Base-by-base conservation (phyloP, 2,888 invertebrate species). In the Latrodectus hesperus region DNA sequence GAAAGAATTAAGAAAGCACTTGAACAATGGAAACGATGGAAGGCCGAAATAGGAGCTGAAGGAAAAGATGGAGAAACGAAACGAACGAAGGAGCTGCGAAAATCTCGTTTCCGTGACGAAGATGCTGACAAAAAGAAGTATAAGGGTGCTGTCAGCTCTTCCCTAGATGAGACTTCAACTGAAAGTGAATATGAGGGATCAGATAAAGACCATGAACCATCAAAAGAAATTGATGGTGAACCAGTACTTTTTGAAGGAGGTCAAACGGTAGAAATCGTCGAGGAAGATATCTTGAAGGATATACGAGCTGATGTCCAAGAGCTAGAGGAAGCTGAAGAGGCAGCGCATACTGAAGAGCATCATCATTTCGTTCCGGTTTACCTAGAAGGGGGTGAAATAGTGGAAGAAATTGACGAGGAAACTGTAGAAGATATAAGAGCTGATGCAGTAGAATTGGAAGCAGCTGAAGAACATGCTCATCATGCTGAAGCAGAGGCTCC, bases 1-100 rank as follows among this genome's bases (percentile, higher is more conserved):
- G 38, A 51, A 10, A 55, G 38, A 67, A 67, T n/a, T 9, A 75
- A 16, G 75, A 75, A 75, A 17, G 73, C 53, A 11, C 22, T 55
- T 0, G 73, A 72, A n/a, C 49, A 73, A 73, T 73, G 53, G 73
- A 73, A 12, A 17, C 11, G 22, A 53, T 52, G 9, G 53, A 73
- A 53, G 22, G 53, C 73, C 11, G 53, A 53, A 73, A 53, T 52
- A 17, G 71, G 10, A n/a, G 22, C 10, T 9, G 0, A 6, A 16
- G n/a, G 51, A n/a, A 49, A 16, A n/a, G 38, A 55, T 14, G 51
- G 51, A n/a, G 51, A 72, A 72, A n/a, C 14, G 22, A 52, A 53
- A 73, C 22, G 4, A 9, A 26, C 0, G 14, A 49, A 71, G 12
- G 26, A 49, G 71, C 26, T 38, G 26, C 9, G 38, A 71, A 71